Evolutionary conservation across 2,888 invertebrate species (phyloP).

Genomic region (Cataglyphis livida): DNA sequence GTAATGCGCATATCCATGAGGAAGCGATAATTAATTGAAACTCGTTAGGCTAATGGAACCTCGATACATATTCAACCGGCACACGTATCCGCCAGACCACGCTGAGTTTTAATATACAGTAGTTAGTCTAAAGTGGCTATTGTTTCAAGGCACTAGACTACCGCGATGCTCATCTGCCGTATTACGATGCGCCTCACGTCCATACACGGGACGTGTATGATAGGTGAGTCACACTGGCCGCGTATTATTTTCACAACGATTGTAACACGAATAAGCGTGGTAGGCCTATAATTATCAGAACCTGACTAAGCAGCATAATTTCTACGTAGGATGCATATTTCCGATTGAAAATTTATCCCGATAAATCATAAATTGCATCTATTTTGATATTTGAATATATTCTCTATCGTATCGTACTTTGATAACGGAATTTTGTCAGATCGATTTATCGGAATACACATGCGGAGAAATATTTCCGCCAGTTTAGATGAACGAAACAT

Average conservation of each 20-base stretch:
- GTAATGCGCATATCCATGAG: neutral
- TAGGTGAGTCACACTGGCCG: constrained; percentile 67
- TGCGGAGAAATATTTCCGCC: neutral
- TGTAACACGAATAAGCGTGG: constrained; percentile 54
- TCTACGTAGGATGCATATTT: neutral
- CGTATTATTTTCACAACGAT: constrained; percentile 61
- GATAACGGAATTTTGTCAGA: neutral
- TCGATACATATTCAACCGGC: constrained; percentile 55
- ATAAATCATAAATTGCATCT: neutral
- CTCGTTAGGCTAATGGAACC: constrained; percentile 41
- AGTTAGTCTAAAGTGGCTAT: constrained; percentile 73
- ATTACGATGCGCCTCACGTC: constrained; percentile 67
- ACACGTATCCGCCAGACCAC: constrained; percentile 53
- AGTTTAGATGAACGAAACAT: constrained; percentile 27
- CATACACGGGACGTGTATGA: constrained; percentile 63
- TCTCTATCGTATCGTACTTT: neutral
- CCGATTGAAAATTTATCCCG: neutral
- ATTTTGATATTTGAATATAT: neutral
- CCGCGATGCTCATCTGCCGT: constrained; percentile 59
- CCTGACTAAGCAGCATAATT: constrained; percentile 40
- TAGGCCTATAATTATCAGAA: constrained; percentile 31
- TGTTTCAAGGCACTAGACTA: constrained; percentile 67
- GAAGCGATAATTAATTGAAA: constrained; percentile 47
- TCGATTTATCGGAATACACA: constrained; percentile 19
- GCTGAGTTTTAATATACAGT: constrained; percentile 65